Evolutionary conservation across 2,888 invertebrate genomes (phyloP), one percentile per base, ranked within the genome.

Genomic region (Cacoxenus indagator): DNA sequence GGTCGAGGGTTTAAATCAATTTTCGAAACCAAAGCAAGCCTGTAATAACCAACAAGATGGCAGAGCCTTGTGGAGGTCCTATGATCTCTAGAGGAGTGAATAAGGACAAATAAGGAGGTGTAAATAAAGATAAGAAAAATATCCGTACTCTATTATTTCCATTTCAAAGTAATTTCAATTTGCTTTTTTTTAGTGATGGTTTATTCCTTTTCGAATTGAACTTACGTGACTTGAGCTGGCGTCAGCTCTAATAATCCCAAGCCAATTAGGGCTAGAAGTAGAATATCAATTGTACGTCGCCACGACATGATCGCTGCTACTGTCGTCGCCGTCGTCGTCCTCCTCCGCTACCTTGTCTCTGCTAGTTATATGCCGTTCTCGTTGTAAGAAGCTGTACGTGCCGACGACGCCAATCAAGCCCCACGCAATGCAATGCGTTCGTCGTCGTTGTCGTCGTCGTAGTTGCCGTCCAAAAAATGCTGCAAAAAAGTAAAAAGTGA

Each of bases 151-250:
- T n/a, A n/a, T n/a, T n/a, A n/a, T n/a, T n/a, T n/a, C n/a, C n/a
- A n/a, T 48, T 48, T 22, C 6, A 22, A 48, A 19, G 0, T 48
- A 48, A 48, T 48, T 37, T 17, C n/a, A 46, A 46, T 46, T 17
- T 48, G n/a, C n/a, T n/a, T n/a, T n/a, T n/a, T n/a, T n/a, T n/a
- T n/a, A n/a, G n/a, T n/a, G n/a, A n/a, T 26, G 24, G 19, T 17
- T 51, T 14, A 45, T 31, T 1, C 14, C 11, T 22, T 48, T 43
- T 51, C 46, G 43, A 64, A 31, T 54, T 61, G 19, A 71, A 85
- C 85, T 85, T 78, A 87, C 87, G 83, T 75, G 75, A 84, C 75
- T 69, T 79, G 78, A 55, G 76, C 76, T 62, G 83, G 81, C 57
- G 78, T 74, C 70, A 77, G 64, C 67, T 81, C 75, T 72, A 84